Percentiles rank a stretch among this genome's conserved stretches.
Evolutionary conservation across 2,797 vertebrate genomes (phyloP).

Genomic region (Tenualosa ilisha): DNA sequence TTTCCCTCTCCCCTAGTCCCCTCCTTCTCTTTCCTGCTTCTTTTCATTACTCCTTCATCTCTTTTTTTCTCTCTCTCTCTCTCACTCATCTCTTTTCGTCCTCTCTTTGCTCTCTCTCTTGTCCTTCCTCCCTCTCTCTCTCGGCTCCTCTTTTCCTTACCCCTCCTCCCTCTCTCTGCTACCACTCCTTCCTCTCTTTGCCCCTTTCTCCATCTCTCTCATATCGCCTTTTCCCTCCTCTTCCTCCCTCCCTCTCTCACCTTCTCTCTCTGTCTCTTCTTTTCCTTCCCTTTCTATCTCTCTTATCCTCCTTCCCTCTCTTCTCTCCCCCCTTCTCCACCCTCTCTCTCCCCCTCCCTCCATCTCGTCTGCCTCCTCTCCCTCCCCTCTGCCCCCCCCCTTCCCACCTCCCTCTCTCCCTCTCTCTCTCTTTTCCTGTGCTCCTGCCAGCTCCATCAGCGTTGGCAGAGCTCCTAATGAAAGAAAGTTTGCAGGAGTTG

Average conservation of each 20-base stretch:
- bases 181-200: background rate
- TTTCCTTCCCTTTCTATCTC: too few relatives aligned
- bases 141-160: background rate
- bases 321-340: background rate
- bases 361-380: background rate
- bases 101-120: background rate
- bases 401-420: background rate
- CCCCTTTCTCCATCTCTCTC: background rate
- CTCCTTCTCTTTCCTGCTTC: too few relatives aligned
- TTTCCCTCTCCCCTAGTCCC: background rate
- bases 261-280: background rate
- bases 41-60: too few relatives aligned
- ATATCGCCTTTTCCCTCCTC: background rate
- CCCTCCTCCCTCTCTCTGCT: background rate
- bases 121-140: background rate
- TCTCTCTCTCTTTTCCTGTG: slow-evolving; percentile 27
- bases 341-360: background rate
- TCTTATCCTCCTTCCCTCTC: background rate
- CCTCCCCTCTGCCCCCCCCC: background rate
- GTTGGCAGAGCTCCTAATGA: slow-evolving; percentile 53
- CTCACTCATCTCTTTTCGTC: background rate
- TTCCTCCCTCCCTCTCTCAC: background rate
- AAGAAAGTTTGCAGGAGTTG: slow-evolving; percentile 52
- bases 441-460: slow-evolving; percentile 35
- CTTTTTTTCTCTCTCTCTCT: background rate